These are phyloP conservation scores for Tetrax tetrax DNA, from an alignment of 2,113 vertebrate genomes.

Conservation along the genomic window DNA sequence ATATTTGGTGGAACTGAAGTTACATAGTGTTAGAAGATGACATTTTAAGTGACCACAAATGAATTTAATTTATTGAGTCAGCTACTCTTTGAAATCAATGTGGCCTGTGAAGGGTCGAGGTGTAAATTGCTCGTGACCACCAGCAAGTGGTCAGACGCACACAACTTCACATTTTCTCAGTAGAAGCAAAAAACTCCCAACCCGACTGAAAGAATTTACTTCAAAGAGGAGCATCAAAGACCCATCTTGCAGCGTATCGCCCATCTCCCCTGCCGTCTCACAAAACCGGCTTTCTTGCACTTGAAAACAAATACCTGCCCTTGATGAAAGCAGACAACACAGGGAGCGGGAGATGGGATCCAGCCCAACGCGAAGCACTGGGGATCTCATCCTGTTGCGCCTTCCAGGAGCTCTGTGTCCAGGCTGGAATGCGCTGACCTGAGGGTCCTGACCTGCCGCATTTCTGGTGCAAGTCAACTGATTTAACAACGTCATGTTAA, in stretches of 20 bases:
- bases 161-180: background rate
- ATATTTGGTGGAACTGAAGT: background rate
- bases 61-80: background rate
- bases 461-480: background rate
- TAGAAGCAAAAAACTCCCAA: background rate
- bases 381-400: background rate
- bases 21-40: background rate
- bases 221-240: background rate
- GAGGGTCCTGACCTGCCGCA: background rate
- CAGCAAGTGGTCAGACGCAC: background rate
- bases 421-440: background rate
- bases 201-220: background rate
- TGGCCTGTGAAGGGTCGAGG: background rate
- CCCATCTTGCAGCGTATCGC: background rate
- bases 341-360: background rate
- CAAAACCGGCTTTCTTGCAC: background rate
- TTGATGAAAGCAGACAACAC: background rate
- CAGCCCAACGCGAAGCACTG: background rate
- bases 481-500: background rate
- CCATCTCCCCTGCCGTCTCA: background rate
- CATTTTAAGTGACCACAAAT: background rate
- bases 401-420: background rate
- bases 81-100: rapidly evolving
- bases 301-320: background rate
- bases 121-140: background rate